Evolutionary conservation across 2,113 vertebrate species (phyloP), one percentile per base, ranked within the genome.

Genomic region (Martes martes): DNA sequence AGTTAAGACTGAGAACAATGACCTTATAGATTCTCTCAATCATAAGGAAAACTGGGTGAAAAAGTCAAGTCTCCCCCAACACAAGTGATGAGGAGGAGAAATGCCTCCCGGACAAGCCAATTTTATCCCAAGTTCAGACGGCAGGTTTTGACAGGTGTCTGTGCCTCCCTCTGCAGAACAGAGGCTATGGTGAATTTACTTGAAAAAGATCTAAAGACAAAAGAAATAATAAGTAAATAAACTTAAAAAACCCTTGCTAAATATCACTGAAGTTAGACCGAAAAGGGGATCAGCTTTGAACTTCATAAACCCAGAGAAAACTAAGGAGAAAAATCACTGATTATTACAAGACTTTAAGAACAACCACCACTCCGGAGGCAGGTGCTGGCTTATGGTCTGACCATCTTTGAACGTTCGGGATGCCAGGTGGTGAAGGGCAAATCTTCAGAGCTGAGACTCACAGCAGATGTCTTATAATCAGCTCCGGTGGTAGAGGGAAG

Each of bases 241-340:
- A 50, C 33, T 50, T 16, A 50, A 87, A 67, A 50, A 50, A 6
- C 10, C 15, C 26, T 65, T 96, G 26, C 15, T 86, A 82, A 96
- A 65, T 93, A 59, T 28, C 55, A 45, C 42, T 50, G 11, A 88
- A 93, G 28, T 87, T 59, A 93, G 74, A 63, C 14, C 82, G 55
- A 82, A 94, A 92, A 59, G 7, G 14, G 1, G 6, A 2, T 92
- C 83, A 80, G 61, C 1, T 84, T 96, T 83, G 57, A 89, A 47
- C 57, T 85, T 91, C 28, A 63, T 9, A 93, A 93, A 80, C 84
- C 14, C 45, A 33, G 10, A 96, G 61, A 82, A 95, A 97, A 92
- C 28, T 45, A 93, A 90, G 26, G 31, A 71, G 61, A 82, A 67
- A 95, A 87, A 83, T 47, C 55, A 59, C 11, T 8, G 7, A 57